Percentiles rank a stretch among this genome's conserved stretches.
Evolutionary conservation across 2,888 invertebrate genomes (phyloP).

Genomic region (Drosophila merina): DNA sequence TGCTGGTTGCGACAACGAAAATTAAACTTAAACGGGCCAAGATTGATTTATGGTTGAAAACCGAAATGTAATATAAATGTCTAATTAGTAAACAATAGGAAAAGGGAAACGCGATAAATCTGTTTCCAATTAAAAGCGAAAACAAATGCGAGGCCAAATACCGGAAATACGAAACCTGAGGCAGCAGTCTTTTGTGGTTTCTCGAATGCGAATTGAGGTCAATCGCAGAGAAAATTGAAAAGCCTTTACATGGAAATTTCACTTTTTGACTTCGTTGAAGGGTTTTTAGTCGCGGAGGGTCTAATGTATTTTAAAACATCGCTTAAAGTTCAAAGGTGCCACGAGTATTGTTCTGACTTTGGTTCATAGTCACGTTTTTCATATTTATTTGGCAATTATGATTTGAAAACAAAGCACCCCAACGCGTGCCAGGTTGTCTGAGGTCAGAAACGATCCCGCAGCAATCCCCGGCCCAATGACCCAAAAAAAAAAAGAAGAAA

Average conservation of each 20-base stretch:
- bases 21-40: conserved; percentile 32
- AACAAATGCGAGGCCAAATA: conserved; percentile 11
- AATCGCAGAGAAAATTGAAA: conserved; percentile 36
- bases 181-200: conserved; percentile 56
- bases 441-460: conserved; percentile 61
- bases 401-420: conserved; percentile 42
- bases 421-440: conserved; percentile 72
- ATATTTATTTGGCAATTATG: conserved; percentile 66
- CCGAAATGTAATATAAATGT: conserved; percentile 59
- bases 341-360: conserved; percentile 2
- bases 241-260: conserved; percentile 28
- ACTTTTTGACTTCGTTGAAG: conserved; percentile 20
- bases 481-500: conserved; percentile 25
- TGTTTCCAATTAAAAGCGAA: conserved; percentile 54
- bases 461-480: conserved; percentile 53
- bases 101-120: conserved; percentile 52
- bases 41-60: conserved; percentile 42
- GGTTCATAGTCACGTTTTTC: conserved; percentile 61
- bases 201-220: conserved; percentile 32
- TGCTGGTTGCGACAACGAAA: conserved; percentile 66
- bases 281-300: background rate
- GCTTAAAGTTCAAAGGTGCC: conserved; percentile 8
- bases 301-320: background rate
- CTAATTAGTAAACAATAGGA: conserved; percentile 55
- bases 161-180: conserved; percentile 62